Base-by-base conservation (phyloP, 2,888 invertebrate species). In the Cryptocheilus praepositus region DNA sequence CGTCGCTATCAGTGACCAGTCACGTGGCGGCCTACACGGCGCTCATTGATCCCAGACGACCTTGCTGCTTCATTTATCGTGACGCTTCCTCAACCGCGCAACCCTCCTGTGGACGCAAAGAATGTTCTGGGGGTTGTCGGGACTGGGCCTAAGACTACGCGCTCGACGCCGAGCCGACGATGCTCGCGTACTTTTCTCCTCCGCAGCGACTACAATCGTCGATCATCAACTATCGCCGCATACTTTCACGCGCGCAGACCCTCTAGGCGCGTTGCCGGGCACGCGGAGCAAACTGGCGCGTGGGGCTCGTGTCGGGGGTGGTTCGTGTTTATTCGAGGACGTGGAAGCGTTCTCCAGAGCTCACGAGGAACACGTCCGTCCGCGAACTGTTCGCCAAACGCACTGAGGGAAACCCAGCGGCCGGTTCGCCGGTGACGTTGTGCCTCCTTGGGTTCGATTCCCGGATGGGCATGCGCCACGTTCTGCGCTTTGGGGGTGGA, bases 391-490 rank as follows among this genome's bases (percentile, higher is more conserved):
- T 88, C 88, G 85, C 87, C 86, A 86, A 88, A 86, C 49, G 49
- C 49, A 49, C 49, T 49, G 49, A 49, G 36, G 36, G 84, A 80
- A 81, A 80, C 81, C 83, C 81, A 76, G 81, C 83, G 77, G 79
- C 81, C 73, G 79, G 85, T 87, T 85, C 85, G 83, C 85, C 86
- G 86, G 82, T 88, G 85, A 86, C 86, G 86, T 86, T 81, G 74
- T 73, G 80, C 79, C 79, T 75, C 79, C 81, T 70, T 70, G 77
- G 74, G 71, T 81, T 77, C 83, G 81, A 82, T 81, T 80, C 82
- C 83, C 81, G 84, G 84, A 85, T 85, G 87, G 81, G 88, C 88
- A 87, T 88, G 87, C 88, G 88, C 88, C 85, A 83, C 82, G 78
- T 86, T 81, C 81, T 71, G 80, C 73, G 81, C 79, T 76, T 73